These are phyloP conservation scores for Nymphalis io DNA, from an alignment of 1,140 invertebrate species.

Conservation along the genomic window DNA sequence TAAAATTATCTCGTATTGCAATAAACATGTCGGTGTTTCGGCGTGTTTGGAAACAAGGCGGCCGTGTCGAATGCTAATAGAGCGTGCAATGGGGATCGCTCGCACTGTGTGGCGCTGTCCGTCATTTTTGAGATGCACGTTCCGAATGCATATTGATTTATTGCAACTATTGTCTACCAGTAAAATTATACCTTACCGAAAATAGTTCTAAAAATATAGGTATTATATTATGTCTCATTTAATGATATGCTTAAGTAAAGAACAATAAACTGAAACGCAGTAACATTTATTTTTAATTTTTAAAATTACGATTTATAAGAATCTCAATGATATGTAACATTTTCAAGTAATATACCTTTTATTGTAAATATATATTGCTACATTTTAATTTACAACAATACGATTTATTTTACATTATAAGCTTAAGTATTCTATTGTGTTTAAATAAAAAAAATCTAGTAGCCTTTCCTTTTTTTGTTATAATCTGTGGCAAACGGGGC, in stretches of 20 bases:
- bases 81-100: slow-evolving; percentile 58
- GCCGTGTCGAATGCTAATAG: slow-evolving; percentile 67
- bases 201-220: background rate
- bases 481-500: slow-evolving; percentile 45
- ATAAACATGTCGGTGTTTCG: slow-evolving; percentile 67
- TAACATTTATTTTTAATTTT: too few species aligned
- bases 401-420: slow-evolving; percentile 9
- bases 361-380: background rate
- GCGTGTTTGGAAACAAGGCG: slow-evolving; percentile 71
- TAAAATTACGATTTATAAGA: too few species aligned
- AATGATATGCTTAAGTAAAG: background rate
- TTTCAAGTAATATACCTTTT: too few species aligned
- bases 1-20: slow-evolving; percentile 75
- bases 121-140: slow-evolving; percentile 50
- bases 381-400: slow-evolving; percentile 9
- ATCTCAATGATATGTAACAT: too few species aligned
- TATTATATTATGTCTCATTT: background rate
- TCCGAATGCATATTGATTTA: slow-evolving; percentile 49
- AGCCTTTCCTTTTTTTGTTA: slow-evolving; percentile 47
- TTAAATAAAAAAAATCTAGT: slow-evolving; percentile 29
- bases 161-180: slow-evolving; percentile 35
- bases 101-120: slow-evolving; percentile 47
- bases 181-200: background rate
- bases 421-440: slow-evolving; percentile 23
- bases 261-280: too few species aligned